Conservation (phyloP, 2,888 invertebrate species). For the Lordiphosa andalusiaca region DNA sequence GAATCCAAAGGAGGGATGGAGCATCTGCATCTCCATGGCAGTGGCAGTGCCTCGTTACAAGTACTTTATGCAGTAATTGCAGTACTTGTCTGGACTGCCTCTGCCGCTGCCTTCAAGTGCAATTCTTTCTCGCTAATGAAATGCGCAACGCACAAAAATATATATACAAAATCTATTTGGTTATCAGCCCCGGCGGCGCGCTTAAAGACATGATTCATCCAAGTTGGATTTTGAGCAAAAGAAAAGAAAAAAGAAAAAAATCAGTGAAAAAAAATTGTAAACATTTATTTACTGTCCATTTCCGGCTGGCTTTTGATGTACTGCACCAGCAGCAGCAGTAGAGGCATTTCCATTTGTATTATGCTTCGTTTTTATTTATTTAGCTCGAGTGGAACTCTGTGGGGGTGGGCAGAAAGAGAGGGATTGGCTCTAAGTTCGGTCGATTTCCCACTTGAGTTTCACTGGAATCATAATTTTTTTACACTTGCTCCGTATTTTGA, state of each 20-base stretch:
- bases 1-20: background rate
- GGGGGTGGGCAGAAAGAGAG: too few relatives aligned
- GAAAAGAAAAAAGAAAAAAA: slow-evolving; percentile 49
- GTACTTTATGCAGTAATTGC: slow-evolving; percentile 74
- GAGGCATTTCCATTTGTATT: slow-evolving; percentile 32
- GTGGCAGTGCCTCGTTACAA: slow-evolving; percentile 59
- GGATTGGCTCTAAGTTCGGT: slow-evolving; percentile 18
- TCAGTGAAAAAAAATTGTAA: slow-evolving; percentile 65
- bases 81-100: slow-evolving; percentile 58
- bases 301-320: slow-evolving; percentile 51
- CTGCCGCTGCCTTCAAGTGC: slow-evolving; percentile 46
- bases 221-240: slow-evolving; percentile 2
- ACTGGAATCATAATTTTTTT: background rate
- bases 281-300: slow-evolving; percentile 76
- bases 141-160: slow-evolving; percentile 34
- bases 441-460: slow-evolving; percentile 27
- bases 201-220: slow-evolving; percentile 27
- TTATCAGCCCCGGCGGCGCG: background rate
- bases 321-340: slow-evolving; percentile 2
- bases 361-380: slow-evolving; percentile 61
- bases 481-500: background rate
- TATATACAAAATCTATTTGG: slow-evolving; percentile 29
- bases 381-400: slow-evolving; percentile 20
- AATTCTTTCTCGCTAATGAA: slow-evolving; percentile 52
- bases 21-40: slow-evolving; percentile 11